These are phyloP conservation scores for Pentalonia nigronervosa DNA, from an alignment of 1,140 invertebrate species.

Conservation along the genomic window DNA sequence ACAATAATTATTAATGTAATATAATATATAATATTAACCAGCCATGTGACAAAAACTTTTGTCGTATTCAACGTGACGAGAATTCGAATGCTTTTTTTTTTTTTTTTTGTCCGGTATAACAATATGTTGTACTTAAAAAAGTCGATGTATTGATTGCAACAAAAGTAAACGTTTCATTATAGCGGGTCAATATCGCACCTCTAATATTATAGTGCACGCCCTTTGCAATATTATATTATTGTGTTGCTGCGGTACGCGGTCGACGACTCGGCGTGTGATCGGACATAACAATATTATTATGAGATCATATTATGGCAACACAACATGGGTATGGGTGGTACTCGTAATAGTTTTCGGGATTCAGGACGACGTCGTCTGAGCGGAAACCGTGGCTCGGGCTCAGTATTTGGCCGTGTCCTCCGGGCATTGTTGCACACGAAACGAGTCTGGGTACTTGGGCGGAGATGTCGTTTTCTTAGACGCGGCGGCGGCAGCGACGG, in stretches of 20 bases:
- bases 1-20: too few species aligned
- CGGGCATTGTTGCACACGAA: conserved; percentile 52
- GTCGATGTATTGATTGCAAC: neutral
- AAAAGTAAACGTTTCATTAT: neutral
- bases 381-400: neutral
- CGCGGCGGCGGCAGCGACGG: conserved; percentile 63
- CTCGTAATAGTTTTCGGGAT: neutral
- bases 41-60: neutral
- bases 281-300: neutral
- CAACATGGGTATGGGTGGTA: neutral
- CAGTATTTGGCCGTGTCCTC: conserved; percentile 17
- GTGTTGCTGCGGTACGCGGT: too few species aligned
- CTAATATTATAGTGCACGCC: neutral
- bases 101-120: neutral
- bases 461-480: conserved; percentile 63
- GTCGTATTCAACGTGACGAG: neutral
- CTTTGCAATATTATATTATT: neutral
- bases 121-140: neutral
- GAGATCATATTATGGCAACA: neutral
- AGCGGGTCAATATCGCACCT: neutral
- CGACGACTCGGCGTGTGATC: neutral
- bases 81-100: neutral
- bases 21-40: neutral
- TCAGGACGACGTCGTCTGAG: neutral
- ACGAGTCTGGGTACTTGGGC: conserved; percentile 58